Base-by-base conservation (phyloP, 1,140 invertebrate genomes). In the Panulirus ornatus region DNA sequence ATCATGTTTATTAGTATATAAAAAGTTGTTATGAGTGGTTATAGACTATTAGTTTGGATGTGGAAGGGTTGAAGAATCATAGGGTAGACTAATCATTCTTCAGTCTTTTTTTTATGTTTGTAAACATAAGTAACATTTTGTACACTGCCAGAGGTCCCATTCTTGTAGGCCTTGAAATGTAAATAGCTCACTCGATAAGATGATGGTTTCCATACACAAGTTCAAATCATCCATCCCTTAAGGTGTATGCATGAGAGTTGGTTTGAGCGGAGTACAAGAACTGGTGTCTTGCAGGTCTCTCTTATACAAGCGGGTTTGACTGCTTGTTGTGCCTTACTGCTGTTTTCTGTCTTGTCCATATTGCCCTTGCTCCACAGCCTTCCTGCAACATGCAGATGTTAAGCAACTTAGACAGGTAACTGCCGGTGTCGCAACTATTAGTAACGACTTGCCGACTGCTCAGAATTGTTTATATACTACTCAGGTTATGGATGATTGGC, bases 321-420 rank as follows among this genome's bases (percentile, higher is more conserved):
- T 83, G 81, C 81, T 83, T 83, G 81, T 83, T 83, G 81, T 83
- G 81, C 81, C 81, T 83, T 83, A 83, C 81, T 58, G 81, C 81
- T 83, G 81, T 83, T 83, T 83, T 83, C 81, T 83, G 81, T 83
- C 81, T 83, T 83, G 81, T 63, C 81, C 58, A 63, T 66, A 83
- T 38, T 66, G 51, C 58, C 38, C 63, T 34, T 66, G 81, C 51
- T 83, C 54, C 58, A 83, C 58, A 40, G 81, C 81, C 81, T 83
- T 83, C 81, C 58, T 66, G 54, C 51, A 40, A 40, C 66, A 54
- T 58, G 38, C 51, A 66, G 44, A 83, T 40, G 58, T 83, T 19
- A 83, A 38, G 40, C 40, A 78, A 30, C 36, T 40, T 27, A 78
- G 44, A 42, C 40, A 36, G 36, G 44, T 44, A 44, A 22, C 40